Percentiles rank a stretch among this genome's conserved stretches.
Evolutionary conservation across 2,888 invertebrate species (phyloP).

Genomic region (Craniophora ligustri): DNA sequence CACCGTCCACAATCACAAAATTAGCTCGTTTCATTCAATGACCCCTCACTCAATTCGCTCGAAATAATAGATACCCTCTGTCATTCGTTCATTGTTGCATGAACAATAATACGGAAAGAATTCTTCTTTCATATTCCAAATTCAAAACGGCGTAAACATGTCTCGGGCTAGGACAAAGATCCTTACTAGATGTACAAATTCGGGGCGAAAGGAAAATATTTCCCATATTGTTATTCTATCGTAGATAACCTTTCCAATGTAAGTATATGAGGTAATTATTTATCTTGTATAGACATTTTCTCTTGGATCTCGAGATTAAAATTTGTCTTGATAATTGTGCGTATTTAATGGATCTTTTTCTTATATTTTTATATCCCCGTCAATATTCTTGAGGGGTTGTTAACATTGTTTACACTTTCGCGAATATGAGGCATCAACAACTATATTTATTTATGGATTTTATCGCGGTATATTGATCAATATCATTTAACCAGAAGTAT

Average conservation of each 20-base stretch:
- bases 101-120: slow-evolving; percentile 33
- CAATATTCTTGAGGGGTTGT: too few relatives aligned
- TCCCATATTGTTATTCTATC: slow-evolving; percentile 33
- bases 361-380: too few relatives aligned
- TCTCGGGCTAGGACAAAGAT: slow-evolving; percentile 51
- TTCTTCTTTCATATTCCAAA: slow-evolving; percentile 32
- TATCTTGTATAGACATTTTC: slow-evolving; percentile 26
- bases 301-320: slow-evolving; percentile 12
- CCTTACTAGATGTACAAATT: slow-evolving; percentile 37
- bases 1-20: slow-evolving; percentile 7
- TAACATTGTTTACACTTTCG: too few relatives aligned
- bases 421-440: too few relatives aligned
- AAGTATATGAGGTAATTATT: slow-evolving; percentile 43
- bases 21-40: slow-evolving; percentile 21
- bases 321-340: slow-evolving; percentile 7
- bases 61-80: slow-evolving; percentile 18
- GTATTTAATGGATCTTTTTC: not conserved
- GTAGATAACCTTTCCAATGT: slow-evolving; percentile 19
- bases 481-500: too few relatives aligned
- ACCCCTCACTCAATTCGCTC: slow-evolving; percentile 10
- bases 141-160: slow-evolving; percentile 49
- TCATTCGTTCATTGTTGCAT: slow-evolving; percentile 31
- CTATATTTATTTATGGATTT: too few relatives aligned
- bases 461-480: too few relatives aligned
- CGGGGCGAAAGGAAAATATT: slow-evolving; percentile 37